Evolutionary conservation across 1,140 invertebrate species (phyloP), one percentile per base, ranked within the genome.

Genomic region (Oscheius sp.): DNA sequence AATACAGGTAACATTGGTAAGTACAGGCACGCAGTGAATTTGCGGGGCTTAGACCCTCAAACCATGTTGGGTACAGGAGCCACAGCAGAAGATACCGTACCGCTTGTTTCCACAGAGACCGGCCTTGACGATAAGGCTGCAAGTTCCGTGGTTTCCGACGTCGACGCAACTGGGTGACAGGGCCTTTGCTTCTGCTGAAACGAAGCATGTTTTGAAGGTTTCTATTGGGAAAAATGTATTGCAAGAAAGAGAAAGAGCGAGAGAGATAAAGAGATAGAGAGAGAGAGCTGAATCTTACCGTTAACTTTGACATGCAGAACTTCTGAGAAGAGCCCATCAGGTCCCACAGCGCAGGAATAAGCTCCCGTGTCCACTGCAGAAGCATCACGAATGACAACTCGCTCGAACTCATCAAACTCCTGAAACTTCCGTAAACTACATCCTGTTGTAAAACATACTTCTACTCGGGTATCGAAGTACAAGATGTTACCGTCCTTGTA

Each of bases 21-120:
- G 15, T 55, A 55, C 23, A 26, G 23, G 23, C n/a, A 23, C 4
- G 49, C 49, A 4, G 28, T 23, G 28, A 13, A 23, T 15, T 13
- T 7, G 49, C 15, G 23, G 4, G 23, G 7, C 7, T 55, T 23
- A 55, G 7, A 55, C 61, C 32, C 35, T 63, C 10, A 36, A 7
- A 32, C 61, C 61, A 42, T 36, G 61, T 63, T 34, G 32, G 15
- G 15, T 18, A 68, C 80, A 81, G 13, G 78, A 83, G 23, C 59
- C 49, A 85, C 94, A 96, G 84, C 94, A 96, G 89, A 94, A 95
- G 83, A 89, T 89, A n/a, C 90, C 91, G 84, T 95, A 74, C 4
- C 72, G 64, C 55, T 74, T 67, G 42, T 68, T 74, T 34, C 34
- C 49, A 31, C 72, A 74, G 18, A 74, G 55, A n/a, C 59, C 59